Base-by-base conservation (phyloP, 2,113 vertebrate species). In the Cricetomys ansorgei region DNA sequence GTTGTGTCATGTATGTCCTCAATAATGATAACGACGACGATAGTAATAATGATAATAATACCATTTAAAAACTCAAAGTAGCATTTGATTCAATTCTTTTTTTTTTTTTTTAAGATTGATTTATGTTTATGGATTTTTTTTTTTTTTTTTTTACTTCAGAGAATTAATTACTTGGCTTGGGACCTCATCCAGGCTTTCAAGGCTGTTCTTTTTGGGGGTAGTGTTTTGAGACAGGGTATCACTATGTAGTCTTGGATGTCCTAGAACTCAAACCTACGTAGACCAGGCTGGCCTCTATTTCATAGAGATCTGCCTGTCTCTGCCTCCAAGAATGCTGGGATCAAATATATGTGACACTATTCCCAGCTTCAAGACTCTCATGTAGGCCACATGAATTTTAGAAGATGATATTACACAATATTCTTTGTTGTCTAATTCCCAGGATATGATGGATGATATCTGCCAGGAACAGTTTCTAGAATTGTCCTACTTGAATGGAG, bases 381-480 rank as follows among this genome's bases (percentile, higher is more conserved):
- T 65, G n/a, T 86, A 90, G 83, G 53, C 90, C 94, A 84, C 15
- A 83, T 34, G 50, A 21, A 7, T 97, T 96, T 65, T 34, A 91
- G 92, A 31, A 45, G 53, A 64, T 89, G 15, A 67, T 89, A 2
- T 86, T 88, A 53, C 1, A 76, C 23, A 76, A 2, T 69, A 77
- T 43, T 95, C 27, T 67, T 5, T 83, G 62, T 27, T 89, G 86
- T 76, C 48, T 91, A 40, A 69, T 96, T 81, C 73, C 62, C 93
- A 99, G 99, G 99, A 99, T 88, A 99, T 99, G 99, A 99, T 99
- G 99, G 99, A 99, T 94, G 99, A 99, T 89, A 99, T 99, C 98
- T 99, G 99, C 96, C 99, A 99, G 81, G 99, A 99, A 45, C 99
- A 99, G 6, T 99, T 99, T 97, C 98, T 99, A 99, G 99, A 99